Conservation (phyloP, 1,140 invertebrate genomes). For the Bactericera cockerelli region DNA sequence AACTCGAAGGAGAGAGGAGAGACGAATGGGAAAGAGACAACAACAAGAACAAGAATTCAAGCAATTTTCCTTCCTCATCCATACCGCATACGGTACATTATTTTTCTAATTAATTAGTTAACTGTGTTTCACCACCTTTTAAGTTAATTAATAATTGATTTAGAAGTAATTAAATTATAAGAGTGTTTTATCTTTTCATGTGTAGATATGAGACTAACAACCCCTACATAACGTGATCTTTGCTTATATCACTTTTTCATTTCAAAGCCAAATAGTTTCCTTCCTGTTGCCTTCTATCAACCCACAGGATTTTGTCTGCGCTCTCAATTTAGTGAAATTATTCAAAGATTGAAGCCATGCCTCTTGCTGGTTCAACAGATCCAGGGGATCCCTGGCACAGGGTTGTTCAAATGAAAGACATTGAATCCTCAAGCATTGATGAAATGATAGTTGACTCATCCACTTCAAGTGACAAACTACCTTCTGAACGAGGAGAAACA, state of each 20-base stretch:
- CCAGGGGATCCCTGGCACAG: constrained; percentile 18
- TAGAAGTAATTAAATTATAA: background rate
- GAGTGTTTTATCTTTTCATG: background rate
- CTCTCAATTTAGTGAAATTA: too few relatives aligned
- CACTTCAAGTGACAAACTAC: constrained; percentile 22
- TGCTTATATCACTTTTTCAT: too few relatives aligned
- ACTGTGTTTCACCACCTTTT: background rate
- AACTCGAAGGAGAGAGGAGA: too few relatives aligned
- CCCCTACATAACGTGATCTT: background rate
- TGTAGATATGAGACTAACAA: background rate
- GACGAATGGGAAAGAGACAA: too few relatives aligned
- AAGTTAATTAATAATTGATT: constrained; percentile 8
- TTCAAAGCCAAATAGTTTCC: too few relatives aligned
- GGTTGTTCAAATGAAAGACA: constrained; percentile 17
- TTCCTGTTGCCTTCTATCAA: too few relatives aligned
- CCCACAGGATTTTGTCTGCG: too few relatives aligned
- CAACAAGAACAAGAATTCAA: too few relatives aligned
- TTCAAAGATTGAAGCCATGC: constrained; percentile 15
- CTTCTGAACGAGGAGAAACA: constrained; percentile 21
- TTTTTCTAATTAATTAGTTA: background rate
- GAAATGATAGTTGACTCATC: constrained; percentile 25
- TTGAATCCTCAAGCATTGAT: background rate
- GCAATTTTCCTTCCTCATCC: too few relatives aligned
- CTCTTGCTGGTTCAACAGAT: constrained; percentile 17
- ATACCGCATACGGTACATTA: too few relatives aligned